Evolutionary conservation across 2,888 invertebrate species (phyloP), one percentile per base, ranked within the genome.

Genomic region (Melanchra persicariae): DNA sequence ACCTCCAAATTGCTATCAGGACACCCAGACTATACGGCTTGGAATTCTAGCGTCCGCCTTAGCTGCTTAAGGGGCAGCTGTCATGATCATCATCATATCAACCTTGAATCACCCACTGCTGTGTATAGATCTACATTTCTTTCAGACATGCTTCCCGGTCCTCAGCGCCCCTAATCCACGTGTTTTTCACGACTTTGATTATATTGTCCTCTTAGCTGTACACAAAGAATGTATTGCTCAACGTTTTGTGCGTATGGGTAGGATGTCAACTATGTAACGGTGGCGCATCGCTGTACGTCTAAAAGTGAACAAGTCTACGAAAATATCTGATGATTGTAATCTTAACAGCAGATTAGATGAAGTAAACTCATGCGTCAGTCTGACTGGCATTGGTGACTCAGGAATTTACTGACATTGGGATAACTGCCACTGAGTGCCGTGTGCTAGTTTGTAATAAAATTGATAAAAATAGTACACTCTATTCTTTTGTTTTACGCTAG

Each of bases 271-370:
- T 22, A 37, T 57, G 7, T 22, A 34, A 34, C n/a, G 30, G 37
- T 55, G 9, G 7, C 26, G 52, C 17, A 24, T 24, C 26, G 26
- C 17, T 6, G 12, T 19, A 34, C 19, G 1, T 30, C n/a, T n/a
- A 12, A 9, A 19, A 30, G 51, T 81, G 80, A 81, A 70, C 54
- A 74, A 58, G 34, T 51, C 54, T 60, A 70, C 81, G 8, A 69
- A 79, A 84, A 83, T 84, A 84, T 70, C 62, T 52, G 19, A 77
- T 79, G 83, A 84, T 79, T 63, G 57, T 70, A 59, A 55, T 58
- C 72, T 73, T 85, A 77, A 76, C 59, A 83, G 55, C 22, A 64
- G 67, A 72, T 81, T 74, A 74, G 71, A 64, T 55, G 57, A 17
- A 65, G 61, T 67, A 49, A 78, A 81, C 79, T 62, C 66, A 71